Conservation (phyloP, 30 jellyfish, hydroid and myxozoan species). For the Aurelia sp. region DNA sequence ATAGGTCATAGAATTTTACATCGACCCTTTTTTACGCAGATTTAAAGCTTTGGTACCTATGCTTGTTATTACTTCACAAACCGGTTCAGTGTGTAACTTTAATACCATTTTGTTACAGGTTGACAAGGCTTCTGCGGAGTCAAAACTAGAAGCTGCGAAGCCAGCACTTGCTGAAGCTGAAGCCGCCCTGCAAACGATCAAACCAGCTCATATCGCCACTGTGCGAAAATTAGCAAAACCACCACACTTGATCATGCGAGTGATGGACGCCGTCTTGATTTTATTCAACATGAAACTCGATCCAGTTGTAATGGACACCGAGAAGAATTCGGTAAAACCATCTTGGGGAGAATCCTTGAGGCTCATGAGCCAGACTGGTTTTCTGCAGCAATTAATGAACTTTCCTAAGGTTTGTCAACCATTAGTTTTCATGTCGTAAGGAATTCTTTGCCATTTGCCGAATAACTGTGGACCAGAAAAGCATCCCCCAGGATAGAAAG, state of each 20-base stretch:
- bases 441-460: too few species aligned
- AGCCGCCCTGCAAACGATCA: conserved; percentile 89
- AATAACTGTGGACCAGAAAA: too few species aligned
- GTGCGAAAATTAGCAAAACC: conserved; percentile 82
- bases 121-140: conserved; percentile 80
- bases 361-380: conserved; percentile 79
- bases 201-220: conserved; percentile 82
- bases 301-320: conserved; percentile 83
- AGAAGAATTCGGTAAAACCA: conserved; percentile 69
- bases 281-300: conserved; percentile 74
- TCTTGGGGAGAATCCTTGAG: conserved; percentile 91
- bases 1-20: too few species aligned
- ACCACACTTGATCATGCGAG: conserved; percentile 92
- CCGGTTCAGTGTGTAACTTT: too few species aligned
- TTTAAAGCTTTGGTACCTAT: too few species aligned
- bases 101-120: conserved; percentile 20
- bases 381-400: conserved; percentile 65
- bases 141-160: conserved; percentile 87
- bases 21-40: too few species aligned
- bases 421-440: too few species aligned
- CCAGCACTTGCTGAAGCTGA: conserved; percentile 97
- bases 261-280: conserved; percentile 85
- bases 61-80: too few species aligned
- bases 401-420: conserved; percentile 62
- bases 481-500: too few species aligned